Evolutionary conservation across 1,140 invertebrate species (phyloP), one percentile per base, ranked within the genome.

Genomic region (Ceratitis capitata): DNA sequence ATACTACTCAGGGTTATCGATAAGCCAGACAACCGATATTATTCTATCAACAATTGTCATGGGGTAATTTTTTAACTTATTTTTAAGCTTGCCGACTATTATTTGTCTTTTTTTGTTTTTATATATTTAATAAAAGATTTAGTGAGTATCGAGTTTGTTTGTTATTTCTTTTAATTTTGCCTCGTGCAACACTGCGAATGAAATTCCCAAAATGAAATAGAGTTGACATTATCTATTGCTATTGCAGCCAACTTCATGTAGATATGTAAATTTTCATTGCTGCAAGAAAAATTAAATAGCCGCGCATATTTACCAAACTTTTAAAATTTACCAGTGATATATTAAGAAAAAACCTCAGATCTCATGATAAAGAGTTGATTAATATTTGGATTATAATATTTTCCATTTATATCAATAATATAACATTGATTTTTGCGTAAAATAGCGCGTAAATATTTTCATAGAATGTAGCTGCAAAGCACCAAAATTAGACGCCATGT

Each of bases 241-340:
- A 69, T 39, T 39, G 61, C 61, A 69, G 32, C 61, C 19, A 69
- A 69, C 61, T 69, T 69, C 61, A 69, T 35, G 14, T 39, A 69
- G 14, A 69, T 69, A 69, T 69, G 61, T 69, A 69, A 69, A 69
- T 69, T 69, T 69, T 69, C 61, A 69, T 32, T 69, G 4, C 61
- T 69, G 61, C 32, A 69, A 61, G 32, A 69, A 69, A 69, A 69
- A 69, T 29, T 69, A 39, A 69, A 29, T 16, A 29, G 39, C 61
- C 32, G 61, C n/a, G 4, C 39, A 69, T 35, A 39, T 69, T 32
- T 14, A 19, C 61, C 29, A 69, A 69, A 69, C 32, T 35, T 39
- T 35, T 69, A 39, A 2, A 53, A 35, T 69, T 69, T 69, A 35
- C 32, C 61, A 69, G 12, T 35, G 14, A 39, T 69, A 69, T 39